Evolutionary conservation across 1,140 invertebrate genomes (phyloP), one percentile per base, ranked within the genome.

Genomic region (Lysiphlebus fabarum): DNA sequence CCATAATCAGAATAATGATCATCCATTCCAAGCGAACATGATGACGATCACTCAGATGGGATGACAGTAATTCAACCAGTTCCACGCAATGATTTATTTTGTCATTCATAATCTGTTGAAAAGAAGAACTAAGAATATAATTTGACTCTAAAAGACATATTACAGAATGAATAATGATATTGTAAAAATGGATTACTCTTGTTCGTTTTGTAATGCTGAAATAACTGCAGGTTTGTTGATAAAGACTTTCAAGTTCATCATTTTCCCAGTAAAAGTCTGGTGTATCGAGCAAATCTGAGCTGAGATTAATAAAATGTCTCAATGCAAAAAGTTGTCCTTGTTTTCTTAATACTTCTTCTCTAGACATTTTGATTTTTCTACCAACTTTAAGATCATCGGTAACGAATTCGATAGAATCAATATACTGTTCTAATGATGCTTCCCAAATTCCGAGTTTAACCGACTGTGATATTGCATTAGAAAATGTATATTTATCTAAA

Each of bases 261-360:
- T 91, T 84, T 66, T 98, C 95, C 95, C 96, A 98, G 74, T 98
- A 98, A 77, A 97, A 97, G 78, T 98, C 96, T 0, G 96, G 95
- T 0, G 91, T 93, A 73, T 97, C 95, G 43, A 98, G 74, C 7
- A 97, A 80, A 79, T 98, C 95, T 0, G 95, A 97, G 62, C 92
- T 92, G 48, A 98, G 82, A 77, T 96, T 98, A 7, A 98, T 88
- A 4, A 88, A 82, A 78, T 98, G 95, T 42, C 92, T 82, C 26
- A 98, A 79, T 2, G 90, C 87, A 74, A 95, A 96, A 10, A 98
- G 72, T 83, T 96, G 90, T 0, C 95, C 95, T 47, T 93, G 88
- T 75, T 95, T 96, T n/a, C 85, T 84, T 7, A 97, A 81, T 26
- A 96, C 90, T 66, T 90, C 82, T 33, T 84, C 79, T 48, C 86